phyloP scores from a whole-genome alignment of 2,888 invertebrate genomes.

The Electrophaes corylata region DNA sequence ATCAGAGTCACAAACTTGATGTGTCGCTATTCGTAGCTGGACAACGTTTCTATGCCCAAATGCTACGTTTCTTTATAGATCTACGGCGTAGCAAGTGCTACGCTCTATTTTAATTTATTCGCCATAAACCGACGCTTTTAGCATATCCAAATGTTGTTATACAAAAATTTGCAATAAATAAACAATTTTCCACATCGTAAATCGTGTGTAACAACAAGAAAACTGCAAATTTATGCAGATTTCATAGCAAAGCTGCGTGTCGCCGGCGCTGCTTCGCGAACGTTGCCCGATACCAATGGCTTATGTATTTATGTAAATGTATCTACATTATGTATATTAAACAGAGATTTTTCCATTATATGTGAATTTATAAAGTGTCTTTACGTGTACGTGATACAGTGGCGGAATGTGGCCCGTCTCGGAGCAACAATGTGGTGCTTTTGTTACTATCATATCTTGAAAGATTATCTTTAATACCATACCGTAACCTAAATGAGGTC shows the following conservation, averaged over 20 bases:
- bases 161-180: slow-evolving; percentile 67
- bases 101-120: slow-evolving; percentile 20
- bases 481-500: neutral
- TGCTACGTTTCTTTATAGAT: neutral
- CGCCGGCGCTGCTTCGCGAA: slow-evolving; percentile 51
- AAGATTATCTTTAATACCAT: slow-evolving; percentile 11
- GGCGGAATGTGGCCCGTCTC: slow-evolving; percentile 22
- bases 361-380: slow-evolving; percentile 42
- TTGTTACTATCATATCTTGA: slow-evolving; percentile 12
- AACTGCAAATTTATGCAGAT: slow-evolving; percentile 80
- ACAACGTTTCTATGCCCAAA: neutral
- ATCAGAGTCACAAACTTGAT: too few species aligned
- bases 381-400: slow-evolving; percentile 35
- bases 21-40: too few species aligned
- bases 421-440: slow-evolving; percentile 20
- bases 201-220: slow-evolving; percentile 71
- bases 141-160: slow-evolving; percentile 41
- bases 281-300: slow-evolving; percentile 55
- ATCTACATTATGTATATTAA: slow-evolving; percentile 58
- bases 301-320: slow-evolving; percentile 64
- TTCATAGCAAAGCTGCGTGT: slow-evolving; percentile 63
- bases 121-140: slow-evolving; percentile 27
- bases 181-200: slow-evolving; percentile 74
- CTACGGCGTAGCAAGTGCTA: slow-evolving; percentile 11
- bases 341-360: slow-evolving; percentile 58